These are phyloP conservation scores for Labrus mixtus DNA, from an alignment of 2,113 vertebrate species.

Conservation along the genomic window DNA sequence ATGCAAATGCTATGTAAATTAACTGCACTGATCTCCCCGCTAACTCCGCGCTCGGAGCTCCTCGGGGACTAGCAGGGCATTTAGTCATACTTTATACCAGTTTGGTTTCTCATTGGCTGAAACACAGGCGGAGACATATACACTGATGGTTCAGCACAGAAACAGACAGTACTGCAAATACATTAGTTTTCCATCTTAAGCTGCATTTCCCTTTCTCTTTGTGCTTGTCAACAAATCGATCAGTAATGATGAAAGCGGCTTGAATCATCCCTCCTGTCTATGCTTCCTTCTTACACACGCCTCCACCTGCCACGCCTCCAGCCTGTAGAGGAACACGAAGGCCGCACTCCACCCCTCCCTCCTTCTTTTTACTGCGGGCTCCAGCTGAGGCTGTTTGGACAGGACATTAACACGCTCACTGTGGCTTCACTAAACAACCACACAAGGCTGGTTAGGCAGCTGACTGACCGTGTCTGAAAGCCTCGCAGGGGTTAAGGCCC, in stretches of 20 bases:
- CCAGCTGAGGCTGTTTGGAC: slow-evolving; percentile 67
- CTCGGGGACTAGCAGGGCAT: slow-evolving; percentile 74
- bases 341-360: neutral
- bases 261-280: slow-evolving; percentile 47
- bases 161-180: slow-evolving; percentile 53
- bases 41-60: slow-evolving; percentile 78
- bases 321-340: slow-evolving; percentile 26
- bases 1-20: slow-evolving; percentile 87
- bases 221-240: slow-evolving; percentile 60
- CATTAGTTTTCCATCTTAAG: slow-evolving; percentile 60
- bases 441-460: slow-evolving; percentile 76
- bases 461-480: slow-evolving; percentile 69
- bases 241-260: slow-evolving; percentile 40
- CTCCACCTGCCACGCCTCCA: slow-evolving; percentile 24
- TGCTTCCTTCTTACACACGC: slow-evolving; percentile 31
- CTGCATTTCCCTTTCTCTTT: slow-evolving; percentile 11
- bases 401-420: slow-evolving; percentile 68
- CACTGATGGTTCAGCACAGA: slow-evolving; percentile 29
- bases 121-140: slow-evolving; percentile 55
- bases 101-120: slow-evolving; percentile 73
- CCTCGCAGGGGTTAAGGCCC: slow-evolving; percentile 34
- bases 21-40: slow-evolving; percentile 82
- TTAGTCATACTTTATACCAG: slow-evolving; percentile 78
- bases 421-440: slow-evolving; percentile 70
- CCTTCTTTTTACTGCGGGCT: slow-evolving; percentile 22